Evolutionary conservation across 1,140 invertebrate species (phyloP).

Genomic region (Homarus americanus): DNA sequence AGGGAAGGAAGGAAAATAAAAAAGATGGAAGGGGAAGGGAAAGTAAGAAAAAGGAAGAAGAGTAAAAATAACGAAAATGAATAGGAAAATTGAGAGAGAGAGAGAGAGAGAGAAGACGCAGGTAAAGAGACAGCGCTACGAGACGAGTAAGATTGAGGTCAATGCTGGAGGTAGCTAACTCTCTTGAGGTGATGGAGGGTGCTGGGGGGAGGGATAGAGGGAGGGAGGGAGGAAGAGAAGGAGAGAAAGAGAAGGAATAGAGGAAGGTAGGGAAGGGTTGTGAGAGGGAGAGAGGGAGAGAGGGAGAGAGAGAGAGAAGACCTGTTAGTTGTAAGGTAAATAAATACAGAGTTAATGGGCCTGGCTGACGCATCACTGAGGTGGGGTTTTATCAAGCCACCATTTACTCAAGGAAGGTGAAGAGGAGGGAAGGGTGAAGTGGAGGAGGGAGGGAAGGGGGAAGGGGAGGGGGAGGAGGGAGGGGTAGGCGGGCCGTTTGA

Average conservation of each 20-base stretch:
- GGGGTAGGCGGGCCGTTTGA: neutral
- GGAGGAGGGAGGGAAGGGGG: too few relatives aligned
- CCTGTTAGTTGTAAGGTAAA: neutral
- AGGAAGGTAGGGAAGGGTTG: neutral
- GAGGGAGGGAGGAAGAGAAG: neutral
- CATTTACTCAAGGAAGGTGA: neutral
- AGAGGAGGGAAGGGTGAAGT: too few relatives aligned
- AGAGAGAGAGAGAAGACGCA: neutral
- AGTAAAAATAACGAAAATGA: too few relatives aligned
- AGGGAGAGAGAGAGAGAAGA: too few relatives aligned
- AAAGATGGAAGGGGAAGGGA: neutral
- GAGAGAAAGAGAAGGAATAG: too few relatives aligned
- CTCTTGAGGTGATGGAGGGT: too few relatives aligned
- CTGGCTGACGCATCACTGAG: neutral
- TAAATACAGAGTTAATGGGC: neutral
- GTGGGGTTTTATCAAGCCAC: neutral
- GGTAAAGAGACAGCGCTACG: neutral
- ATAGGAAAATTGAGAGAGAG: too few relatives aligned
- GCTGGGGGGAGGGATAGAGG: neutral
- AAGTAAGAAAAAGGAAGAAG: neutral
- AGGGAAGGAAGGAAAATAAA: constrained; percentile 15
- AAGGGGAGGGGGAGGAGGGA: too few relatives aligned
- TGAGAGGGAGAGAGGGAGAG: neutral
- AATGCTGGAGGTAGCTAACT: too few relatives aligned
- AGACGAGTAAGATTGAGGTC: too few relatives aligned